Evolutionary conservation across 2,797 vertebrate species (phyloP).

Genomic region (Melanotaenia trifasciata): DNA sequence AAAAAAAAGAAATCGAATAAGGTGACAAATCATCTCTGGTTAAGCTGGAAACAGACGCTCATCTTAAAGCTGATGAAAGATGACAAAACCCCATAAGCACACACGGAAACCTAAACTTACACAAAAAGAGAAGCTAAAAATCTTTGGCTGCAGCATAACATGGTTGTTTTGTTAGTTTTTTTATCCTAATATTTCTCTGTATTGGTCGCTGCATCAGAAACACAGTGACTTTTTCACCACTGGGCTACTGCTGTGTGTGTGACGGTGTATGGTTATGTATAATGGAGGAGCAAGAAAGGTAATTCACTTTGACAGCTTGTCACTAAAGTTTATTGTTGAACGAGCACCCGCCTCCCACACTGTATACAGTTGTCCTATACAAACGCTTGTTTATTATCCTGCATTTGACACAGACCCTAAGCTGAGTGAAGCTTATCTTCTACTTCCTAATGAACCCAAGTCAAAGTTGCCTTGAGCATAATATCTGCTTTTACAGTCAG

Average conservation of each 20-base stretch:
- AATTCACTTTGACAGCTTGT: slow-evolving; percentile 63
- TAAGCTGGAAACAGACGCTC: too few species aligned
- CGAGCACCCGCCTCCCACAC: not conserved
- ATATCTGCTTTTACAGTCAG: not conserved
- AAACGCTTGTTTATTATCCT: not conserved
- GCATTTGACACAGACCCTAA: not conserved
- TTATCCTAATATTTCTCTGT: not conserved
- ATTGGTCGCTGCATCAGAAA: slow-evolving; percentile 1
- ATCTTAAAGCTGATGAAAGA: too few species aligned
- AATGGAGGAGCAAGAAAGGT: slow-evolving; percentile 41
- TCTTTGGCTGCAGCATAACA: not conserved
- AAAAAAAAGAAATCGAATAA: not conserved
- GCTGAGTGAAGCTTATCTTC: not conserved
- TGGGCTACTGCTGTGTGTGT: not conserved
- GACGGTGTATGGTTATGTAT: slow-evolving; percentile 43
- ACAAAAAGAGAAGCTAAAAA: not conserved
- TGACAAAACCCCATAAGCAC: too few species aligned
- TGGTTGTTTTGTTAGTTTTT: not conserved
- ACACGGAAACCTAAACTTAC: not conserved
- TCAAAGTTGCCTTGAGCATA: not conserved
- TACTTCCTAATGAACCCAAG: not conserved
- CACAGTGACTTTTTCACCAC: slow-evolving; percentile 1
- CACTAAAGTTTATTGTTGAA: slow-evolving; percentile 45
- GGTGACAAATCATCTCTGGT: too few species aligned
- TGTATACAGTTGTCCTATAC: not conserved